Evolutionary conservation across 2,113 vertebrate genomes (phyloP).

Genomic region (Cepphus grylle): DNA sequence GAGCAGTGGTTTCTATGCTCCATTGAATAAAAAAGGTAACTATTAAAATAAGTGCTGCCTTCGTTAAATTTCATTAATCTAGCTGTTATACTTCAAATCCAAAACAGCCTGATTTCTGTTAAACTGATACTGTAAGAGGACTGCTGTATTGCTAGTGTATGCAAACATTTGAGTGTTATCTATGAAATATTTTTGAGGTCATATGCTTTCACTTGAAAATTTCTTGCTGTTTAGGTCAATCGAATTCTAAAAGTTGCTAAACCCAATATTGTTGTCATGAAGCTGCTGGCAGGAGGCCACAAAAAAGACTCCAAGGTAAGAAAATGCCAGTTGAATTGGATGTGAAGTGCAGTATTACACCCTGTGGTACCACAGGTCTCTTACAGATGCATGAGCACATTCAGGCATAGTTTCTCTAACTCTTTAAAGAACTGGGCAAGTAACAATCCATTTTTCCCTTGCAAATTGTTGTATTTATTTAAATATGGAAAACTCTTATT

Average conservation of each 20-base stretch:
- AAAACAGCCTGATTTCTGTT: background rate
- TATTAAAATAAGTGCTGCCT: background rate
- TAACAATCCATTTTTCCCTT: background rate
- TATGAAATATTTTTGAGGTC: background rate
- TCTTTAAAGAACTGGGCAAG: background rate
- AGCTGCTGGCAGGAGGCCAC: conserved; percentile 95
- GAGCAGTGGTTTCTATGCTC: background rate
- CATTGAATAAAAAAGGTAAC: background rate
- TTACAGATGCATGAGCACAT: background rate
- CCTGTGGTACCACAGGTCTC: background rate
- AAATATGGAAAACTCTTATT: background rate
- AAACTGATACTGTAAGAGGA: background rate
- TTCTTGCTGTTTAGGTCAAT: conserved; percentile 80
- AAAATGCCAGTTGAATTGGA: background rate
- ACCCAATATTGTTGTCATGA: conserved; percentile 98
- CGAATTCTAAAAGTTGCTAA: conserved; percentile 97
- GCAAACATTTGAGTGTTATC: background rate
- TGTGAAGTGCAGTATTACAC: background rate
- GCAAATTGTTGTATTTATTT: background rate
- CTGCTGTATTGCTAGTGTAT: background rate
- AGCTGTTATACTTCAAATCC: background rate
- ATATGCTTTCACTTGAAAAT: background rate
- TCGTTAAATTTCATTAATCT: background rate
- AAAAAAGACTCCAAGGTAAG: conserved; percentile 97
- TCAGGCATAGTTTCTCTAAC: background rate